Conservation (phyloP, 2,797 vertebrate genomes). For the Alfaro cultratus region DNA sequence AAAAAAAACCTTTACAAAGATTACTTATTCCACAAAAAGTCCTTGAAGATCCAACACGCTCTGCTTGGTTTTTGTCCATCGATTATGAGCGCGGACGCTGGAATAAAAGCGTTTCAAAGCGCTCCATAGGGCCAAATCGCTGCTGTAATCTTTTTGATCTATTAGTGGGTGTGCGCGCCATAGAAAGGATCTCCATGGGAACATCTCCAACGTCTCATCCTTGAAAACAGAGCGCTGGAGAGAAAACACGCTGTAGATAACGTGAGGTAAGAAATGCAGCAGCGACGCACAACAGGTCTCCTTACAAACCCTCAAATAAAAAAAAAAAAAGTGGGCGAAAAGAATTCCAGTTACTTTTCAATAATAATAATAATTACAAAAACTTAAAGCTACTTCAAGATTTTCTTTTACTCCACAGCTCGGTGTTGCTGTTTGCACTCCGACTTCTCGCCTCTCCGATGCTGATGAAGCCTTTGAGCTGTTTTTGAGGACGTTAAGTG, state of each 20-base stretch:
- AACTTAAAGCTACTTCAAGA: conserved; percentile 35
- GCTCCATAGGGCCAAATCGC: conserved; percentile 48
- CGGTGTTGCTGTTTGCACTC: conserved; percentile 6
- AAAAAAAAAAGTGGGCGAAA: conserved; percentile 10
- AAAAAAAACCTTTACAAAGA: conserved; percentile 4
- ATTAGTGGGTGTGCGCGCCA: conserved; percentile 33
- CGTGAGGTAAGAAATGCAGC: conserved; percentile 47
- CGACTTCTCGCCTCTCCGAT: conserved; percentile 46
- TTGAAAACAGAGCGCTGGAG: conserved; percentile 29
- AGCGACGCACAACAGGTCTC: conserved; percentile 10
- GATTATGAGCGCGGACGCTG: conserved; percentile 28
- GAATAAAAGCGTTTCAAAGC: conserved; percentile 20
- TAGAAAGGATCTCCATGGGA: conserved; percentile 67
- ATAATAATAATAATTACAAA: neutral
- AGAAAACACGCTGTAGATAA: conserved; percentile 38
- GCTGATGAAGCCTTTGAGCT: conserved; percentile 62
- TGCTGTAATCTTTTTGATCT: conserved; percentile 61
- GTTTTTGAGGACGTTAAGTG: conserved; percentile 65
- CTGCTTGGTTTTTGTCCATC: conserved; percentile 28
- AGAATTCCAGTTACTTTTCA: conserved; percentile 10
- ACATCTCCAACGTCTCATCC: conserved; percentile 20
- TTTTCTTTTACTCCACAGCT: conserved; percentile 33
- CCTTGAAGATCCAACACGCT: conserved; percentile 27
- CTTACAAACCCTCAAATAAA: conserved; percentile 21
- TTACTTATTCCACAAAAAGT: conserved; percentile 15